Conservation (phyloP, 1,140 invertebrate genomes). For the Aphis gossypii region DNA sequence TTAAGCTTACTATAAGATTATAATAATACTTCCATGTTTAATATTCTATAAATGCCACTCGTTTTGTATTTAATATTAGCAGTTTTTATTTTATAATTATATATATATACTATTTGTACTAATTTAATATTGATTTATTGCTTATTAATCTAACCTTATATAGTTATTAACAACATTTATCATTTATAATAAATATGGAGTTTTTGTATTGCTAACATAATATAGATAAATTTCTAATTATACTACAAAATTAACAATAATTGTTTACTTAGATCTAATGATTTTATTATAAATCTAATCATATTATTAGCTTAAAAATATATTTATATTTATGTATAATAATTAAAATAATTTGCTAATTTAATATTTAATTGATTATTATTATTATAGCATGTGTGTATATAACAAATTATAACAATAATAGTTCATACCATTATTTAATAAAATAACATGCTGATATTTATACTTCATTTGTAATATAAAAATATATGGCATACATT, state of each 20-base stretch:
- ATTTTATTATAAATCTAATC: not conserved
- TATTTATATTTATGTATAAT: not conserved
- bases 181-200: not conserved
- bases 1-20: not conserved
- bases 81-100: not conserved
- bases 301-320: not conserved
- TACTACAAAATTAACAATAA: not conserved
- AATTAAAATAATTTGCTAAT: not conserved
- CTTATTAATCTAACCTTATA: constrained; percentile 23
- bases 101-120: not conserved
- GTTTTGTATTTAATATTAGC: constrained; percentile 8
- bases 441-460: constrained; percentile 33
- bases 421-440: not conserved
- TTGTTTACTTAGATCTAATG: not conserved
- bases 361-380: not conserved
- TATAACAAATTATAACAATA: not conserved
- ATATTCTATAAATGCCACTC: not conserved
- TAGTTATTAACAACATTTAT: not conserved
- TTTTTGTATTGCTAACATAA: not conserved
- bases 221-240: not conserved
- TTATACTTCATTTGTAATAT: not conserved
- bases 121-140: not conserved
- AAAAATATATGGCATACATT: not conserved
- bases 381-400: constrained; percentile 11
- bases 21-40: not conserved